phyloP scores from a whole-genome alignment of 2,797 vertebrate species.

The Melopsittacus undulatus region DNA sequence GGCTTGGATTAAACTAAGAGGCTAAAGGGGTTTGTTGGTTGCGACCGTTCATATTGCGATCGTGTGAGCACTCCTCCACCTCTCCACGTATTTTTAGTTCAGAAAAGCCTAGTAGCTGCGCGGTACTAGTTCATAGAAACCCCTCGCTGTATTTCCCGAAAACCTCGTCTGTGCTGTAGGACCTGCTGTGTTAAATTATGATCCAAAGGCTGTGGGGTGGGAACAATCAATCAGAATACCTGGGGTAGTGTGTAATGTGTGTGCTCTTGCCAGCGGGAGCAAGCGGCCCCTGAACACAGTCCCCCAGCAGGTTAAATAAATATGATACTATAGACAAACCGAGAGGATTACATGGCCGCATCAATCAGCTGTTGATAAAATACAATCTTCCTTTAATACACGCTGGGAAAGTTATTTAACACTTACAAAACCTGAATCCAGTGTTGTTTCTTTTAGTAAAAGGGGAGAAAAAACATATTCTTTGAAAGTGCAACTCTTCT shows the following conservation, averaged over 20 bases:
- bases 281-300: constrained; percentile 87
- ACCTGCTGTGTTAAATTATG: constrained; percentile 99
- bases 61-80: background rate
- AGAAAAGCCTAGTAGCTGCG: constrained; percentile 45
- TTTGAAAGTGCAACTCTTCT: constrained; percentile 73
- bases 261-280: constrained; percentile 90
- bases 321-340: constrained; percentile 92
- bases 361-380: constrained; percentile 92
- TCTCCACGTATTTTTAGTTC: background rate
- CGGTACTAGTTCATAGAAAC: constrained; percentile 64
- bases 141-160: constrained; percentile 68
- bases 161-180: constrained; percentile 77
- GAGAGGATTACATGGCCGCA: constrained; percentile 92
- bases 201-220: constrained; percentile 90
- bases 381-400: constrained; percentile 93
- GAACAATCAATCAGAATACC: constrained; percentile 97
- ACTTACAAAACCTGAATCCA: constrained; percentile 79
- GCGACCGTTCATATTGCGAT: background rate
- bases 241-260: constrained; percentile 92
- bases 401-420: constrained; percentile 97
- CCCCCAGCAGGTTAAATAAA: constrained; percentile 98
- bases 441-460: constrained; percentile 61
- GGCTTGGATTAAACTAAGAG: background rate
- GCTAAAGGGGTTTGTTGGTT: background rate
- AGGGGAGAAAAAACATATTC: constrained; percentile 41